A percentile compares a stretch with the other conserved stretches of the same genome.
These are phyloP conservation scores for Coregonus clupeaformis DNA, from an alignment of 2,113 vertebrate genomes.

Conservation along the genomic window DNA sequence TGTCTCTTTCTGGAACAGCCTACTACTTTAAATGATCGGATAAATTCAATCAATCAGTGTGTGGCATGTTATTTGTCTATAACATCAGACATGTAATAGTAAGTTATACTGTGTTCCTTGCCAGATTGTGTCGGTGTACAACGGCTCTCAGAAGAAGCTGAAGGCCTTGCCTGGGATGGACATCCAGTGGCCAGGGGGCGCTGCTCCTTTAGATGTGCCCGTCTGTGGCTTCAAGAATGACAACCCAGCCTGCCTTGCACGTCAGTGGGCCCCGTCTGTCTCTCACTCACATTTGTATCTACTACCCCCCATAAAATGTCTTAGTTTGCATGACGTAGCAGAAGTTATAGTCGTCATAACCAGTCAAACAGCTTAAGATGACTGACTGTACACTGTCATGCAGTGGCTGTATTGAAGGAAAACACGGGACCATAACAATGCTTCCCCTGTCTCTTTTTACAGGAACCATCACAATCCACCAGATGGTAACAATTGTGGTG, in stretches of 20 bases:
- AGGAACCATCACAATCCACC: constrained; percentile 83
- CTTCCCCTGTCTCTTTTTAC: constrained; percentile 13
- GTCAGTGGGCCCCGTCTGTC: constrained; percentile 52
- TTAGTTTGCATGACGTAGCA: neutral
- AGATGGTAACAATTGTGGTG: constrained; percentile 84
- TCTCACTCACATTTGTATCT: neutral
- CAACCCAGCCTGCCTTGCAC: constrained; percentile 75
- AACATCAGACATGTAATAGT: neutral
- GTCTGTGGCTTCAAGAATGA: constrained; percentile 85
- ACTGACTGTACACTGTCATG: neutral
- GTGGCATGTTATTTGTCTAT: neutral
- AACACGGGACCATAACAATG: neutral
- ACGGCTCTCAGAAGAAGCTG: constrained; percentile 80
- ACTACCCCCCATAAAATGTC: too few relatives aligned
- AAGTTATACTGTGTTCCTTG: neutral
- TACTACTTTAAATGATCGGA: neutral
- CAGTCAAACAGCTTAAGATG: neutral
- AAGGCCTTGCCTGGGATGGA: constrained; percentile 64
- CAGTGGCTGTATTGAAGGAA: too few relatives aligned
- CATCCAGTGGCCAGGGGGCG: constrained; percentile 82
- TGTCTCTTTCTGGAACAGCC: neutral
- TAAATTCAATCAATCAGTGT: neutral
- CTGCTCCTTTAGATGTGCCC: constrained; percentile 79
- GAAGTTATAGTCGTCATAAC: neutral
- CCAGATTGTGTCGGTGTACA: constrained; percentile 85